Conservation (phyloP, 2,113 vertebrate genomes). For the Eolophus roseicapilla region DNA sequence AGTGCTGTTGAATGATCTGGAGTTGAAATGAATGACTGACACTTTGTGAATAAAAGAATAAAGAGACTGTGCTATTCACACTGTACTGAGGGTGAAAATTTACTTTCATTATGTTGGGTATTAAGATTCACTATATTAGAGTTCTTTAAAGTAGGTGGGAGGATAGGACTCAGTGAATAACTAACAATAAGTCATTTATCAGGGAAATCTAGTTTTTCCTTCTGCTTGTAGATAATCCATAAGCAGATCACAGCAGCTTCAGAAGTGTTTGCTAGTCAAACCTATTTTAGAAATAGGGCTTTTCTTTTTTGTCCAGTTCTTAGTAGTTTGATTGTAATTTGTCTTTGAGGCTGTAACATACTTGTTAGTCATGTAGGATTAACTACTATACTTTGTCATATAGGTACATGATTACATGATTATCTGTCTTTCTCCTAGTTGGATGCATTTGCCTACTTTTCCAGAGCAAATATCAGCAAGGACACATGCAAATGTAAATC, state of each 20-base stretch:
- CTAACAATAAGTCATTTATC: constrained; percentile 40
- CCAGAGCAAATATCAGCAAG: background rate
- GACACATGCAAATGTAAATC: background rate
- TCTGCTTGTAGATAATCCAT: background rate
- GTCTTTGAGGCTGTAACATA: background rate
- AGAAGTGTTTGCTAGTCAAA: background rate
- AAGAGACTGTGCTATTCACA: constrained; percentile 20
- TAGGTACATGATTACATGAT: background rate
- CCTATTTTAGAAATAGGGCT: background rate
- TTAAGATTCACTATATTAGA: background rate
- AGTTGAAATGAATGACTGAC: constrained; percentile 56
- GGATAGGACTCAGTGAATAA: constrained; percentile 15
- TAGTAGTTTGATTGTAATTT: background rate
- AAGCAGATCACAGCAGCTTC: background rate
- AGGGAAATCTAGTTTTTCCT: background rate
- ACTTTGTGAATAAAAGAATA: constrained; percentile 42
- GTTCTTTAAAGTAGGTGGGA: constrained; percentile 22
- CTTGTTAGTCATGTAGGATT: background rate
- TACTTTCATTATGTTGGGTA: background rate
- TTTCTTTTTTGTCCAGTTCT: background rate
- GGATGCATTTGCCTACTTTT: background rate
- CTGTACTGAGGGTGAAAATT: background rate
- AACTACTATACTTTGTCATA: background rate
- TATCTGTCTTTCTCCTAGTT: background rate
- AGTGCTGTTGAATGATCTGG: constrained; percentile 32